Base-by-base conservation (phyloP, 2,113 vertebrate species). In the Carassius gibelio region DNA sequence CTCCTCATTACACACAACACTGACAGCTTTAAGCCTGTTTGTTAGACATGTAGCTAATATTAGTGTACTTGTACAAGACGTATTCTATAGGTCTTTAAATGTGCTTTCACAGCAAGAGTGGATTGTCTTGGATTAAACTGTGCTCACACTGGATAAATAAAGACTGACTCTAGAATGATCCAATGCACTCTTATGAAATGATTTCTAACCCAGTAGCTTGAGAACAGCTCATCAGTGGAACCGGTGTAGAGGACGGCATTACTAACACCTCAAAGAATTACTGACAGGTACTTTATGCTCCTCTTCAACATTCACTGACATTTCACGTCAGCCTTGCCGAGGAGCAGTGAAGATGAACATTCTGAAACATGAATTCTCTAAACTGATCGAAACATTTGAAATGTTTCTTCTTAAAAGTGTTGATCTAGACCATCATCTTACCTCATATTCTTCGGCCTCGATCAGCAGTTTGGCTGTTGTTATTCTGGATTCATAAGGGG, bases 371-470 rank as follows among this genome's bases (percentile, higher is more conserved):
- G 14, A 52, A 26, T 36, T 38, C 11, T 57, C 10, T 66, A 26
- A 80, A 62, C 13, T 5, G n/a, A 42, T 23, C 5, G 36, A 64
- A 26, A 38, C 14, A 64, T 64, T n/a, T 23, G 14, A 45, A 77
- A 57, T 17, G 13, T 5, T 76, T 76, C 48, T 30, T n/a, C 38
- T 38, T 78, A 11, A 78, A 62, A 79, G 36, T n/a, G 52, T 77
- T 38, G 21, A 69, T 4, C 38, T 14, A 72, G 61, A 26, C 23
- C 13, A 11, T 3, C 78, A 80, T 77, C 87, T 89, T 91, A 94
- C 92, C 94, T 95, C 93, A 48, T 92, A 93, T 79, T 90, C 94
- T 83, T 94, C 93, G 0, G 86, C 90, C 91, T 94, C 93, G 3
- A 88, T 92, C 69, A 94, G 90, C 80, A 94, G 87, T 82, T 96